A percentile compares a stretch with the other conserved stretches of the same genome.
phyloP scores from a whole-genome alignment of 2,113 vertebrate species.

The Platysteira castanea region DNA sequence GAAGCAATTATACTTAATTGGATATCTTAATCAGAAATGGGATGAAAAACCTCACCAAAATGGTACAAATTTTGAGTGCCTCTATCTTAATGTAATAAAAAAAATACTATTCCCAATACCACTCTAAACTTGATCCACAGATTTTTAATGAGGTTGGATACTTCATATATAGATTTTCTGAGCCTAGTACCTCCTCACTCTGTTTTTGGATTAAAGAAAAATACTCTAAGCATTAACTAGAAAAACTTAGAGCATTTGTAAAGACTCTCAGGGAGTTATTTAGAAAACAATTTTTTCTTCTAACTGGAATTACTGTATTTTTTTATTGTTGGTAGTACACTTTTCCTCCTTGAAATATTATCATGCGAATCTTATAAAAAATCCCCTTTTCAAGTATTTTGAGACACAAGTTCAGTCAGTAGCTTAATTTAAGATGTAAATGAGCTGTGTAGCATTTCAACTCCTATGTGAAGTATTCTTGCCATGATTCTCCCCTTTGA shows the following conservation, averaged over 20 bases:
- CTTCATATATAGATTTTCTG: not conserved
- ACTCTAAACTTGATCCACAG: not conserved
- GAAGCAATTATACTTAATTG: not conserved
- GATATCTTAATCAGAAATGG: not conserved
- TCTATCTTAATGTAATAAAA: not conserved
- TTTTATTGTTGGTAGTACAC: not conserved
- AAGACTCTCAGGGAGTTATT: not conserved
- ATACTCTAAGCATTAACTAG: not conserved
- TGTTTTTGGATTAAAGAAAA: not conserved
- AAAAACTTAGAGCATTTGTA: not conserved
- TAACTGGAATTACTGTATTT: not conserved
- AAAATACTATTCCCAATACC: accelerated
- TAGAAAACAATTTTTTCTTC: accelerated
- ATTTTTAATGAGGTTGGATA: not conserved
- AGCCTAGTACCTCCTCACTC: not conserved
- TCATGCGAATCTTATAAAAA: not conserved
- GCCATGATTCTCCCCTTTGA: not conserved
- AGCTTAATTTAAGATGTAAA: not conserved
- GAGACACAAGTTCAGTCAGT: not conserved
- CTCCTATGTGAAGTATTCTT: not conserved
- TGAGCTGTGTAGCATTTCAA: not conserved
- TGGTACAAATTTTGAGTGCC: not conserved
- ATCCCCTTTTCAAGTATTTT: not conserved
- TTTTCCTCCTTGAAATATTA: not conserved
- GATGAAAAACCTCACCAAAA: not conserved